phyloP scores from a whole-genome alignment of 2,113 vertebrate species.

The Loxodonta africana region DNA sequence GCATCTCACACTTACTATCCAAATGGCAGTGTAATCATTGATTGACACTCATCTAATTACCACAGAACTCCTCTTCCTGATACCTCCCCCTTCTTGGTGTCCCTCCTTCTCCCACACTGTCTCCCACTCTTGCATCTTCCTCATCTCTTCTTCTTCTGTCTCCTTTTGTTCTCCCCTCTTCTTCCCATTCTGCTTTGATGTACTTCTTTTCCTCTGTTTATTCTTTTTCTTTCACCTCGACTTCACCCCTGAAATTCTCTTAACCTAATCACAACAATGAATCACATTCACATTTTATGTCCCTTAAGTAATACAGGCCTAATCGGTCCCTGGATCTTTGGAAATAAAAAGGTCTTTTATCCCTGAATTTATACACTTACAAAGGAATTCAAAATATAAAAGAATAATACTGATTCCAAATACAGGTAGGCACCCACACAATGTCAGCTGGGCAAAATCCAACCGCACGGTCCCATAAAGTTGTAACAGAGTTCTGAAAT shows the following conservation, averaged over 20 bases:
- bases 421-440: background rate
- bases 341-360: background rate
- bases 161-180: background rate
- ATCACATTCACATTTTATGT: background rate
- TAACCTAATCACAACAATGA: background rate
- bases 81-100: background rate
- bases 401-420: background rate
- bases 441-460: no score
- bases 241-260: background rate
- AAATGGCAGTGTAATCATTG: background rate
- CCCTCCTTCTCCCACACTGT: background rate
- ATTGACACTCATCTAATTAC: background rate
- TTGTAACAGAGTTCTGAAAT: no score
- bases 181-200: background rate
- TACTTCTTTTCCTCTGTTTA: background rate
- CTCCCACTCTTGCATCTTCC: background rate
- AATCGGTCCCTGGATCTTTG: background rate
- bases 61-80: no score
- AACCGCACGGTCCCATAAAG: no score
- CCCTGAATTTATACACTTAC: background rate
- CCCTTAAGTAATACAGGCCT: background rate
- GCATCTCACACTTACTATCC: background rate
- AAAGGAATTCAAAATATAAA: slow-evolving; percentile 14
- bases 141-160: background rate
- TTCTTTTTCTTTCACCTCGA: background rate